Percentiles rank a stretch among this genome's conserved stretches.
Conservation (phyloP, 1,140 invertebrate species). For the Stegodyphus mimosarum region DNA sequence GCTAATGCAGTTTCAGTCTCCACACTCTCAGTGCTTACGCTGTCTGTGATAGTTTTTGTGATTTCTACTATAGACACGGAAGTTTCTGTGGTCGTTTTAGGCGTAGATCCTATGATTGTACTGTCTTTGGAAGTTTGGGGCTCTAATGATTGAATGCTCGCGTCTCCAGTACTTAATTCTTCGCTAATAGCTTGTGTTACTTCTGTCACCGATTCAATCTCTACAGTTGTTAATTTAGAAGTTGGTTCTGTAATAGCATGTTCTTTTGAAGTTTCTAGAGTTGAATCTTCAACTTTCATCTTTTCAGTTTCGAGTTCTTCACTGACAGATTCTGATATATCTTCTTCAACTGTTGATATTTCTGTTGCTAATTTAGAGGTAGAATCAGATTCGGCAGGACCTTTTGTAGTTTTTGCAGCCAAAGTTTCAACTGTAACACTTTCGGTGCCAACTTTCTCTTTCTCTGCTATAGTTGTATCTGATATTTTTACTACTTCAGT, state of each 20-base stretch:
- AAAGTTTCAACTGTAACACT: neutral
- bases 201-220: neutral
- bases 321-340: too few relatives aligned
- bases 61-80: neutral
- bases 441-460: neutral
- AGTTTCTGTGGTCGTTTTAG: neutral
- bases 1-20: neutral
- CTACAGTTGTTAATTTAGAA: neutral
- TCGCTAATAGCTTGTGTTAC: neutral
- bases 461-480: neutral
- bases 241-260: too few relatives aligned
- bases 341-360: too few relatives aligned
- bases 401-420: too few relatives aligned
- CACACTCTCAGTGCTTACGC: neutral
- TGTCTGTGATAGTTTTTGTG: neutral
- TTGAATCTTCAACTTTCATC: too few relatives aligned
- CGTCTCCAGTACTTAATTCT: neutral
- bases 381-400: too few relatives aligned
- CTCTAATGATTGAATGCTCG: too few relatives aligned
- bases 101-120: neutral
- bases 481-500: neutral
- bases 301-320: too few relatives aligned
- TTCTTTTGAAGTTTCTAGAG: too few relatives aligned
- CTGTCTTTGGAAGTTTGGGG: neutral
- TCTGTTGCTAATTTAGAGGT: too few relatives aligned